Conservation (phyloP, 2,113 vertebrate genomes). For the Charadrius vociferus region DNA sequence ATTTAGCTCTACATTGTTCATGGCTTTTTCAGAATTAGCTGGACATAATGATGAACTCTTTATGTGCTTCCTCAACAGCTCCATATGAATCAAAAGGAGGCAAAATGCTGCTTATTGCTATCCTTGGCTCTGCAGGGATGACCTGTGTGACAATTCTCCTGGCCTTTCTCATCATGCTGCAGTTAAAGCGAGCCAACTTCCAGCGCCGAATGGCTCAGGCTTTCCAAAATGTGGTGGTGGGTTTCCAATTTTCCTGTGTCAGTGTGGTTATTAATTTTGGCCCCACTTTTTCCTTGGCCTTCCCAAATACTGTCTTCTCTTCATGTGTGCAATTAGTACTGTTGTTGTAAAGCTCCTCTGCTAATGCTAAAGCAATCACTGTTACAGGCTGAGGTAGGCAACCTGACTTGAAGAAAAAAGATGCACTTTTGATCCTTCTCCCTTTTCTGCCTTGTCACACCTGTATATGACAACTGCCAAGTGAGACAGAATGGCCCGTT, state of each 20-base stretch:
- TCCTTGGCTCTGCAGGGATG: conserved; percentile 90
- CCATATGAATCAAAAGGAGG: conserved; percentile 71
- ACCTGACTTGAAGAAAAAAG: neutral
- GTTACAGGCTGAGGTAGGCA: neutral
- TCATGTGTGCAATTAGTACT: neutral
- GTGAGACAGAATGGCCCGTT: neutral
- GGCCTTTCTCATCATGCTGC: conserved; percentile 87
- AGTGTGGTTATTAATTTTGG: neutral
- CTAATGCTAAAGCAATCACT: neutral
- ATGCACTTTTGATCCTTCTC: neutral
- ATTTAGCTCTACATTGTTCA: neutral
- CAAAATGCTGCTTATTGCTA: conserved; percentile 88
- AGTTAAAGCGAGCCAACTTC: conserved; percentile 83
- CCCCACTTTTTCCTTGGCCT: neutral
- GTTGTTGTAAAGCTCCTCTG: neutral
- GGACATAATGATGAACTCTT: neutral
- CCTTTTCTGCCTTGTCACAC: neutral
- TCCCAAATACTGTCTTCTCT: neutral
- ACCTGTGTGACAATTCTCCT: conserved; percentile 88
- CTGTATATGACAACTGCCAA: neutral
- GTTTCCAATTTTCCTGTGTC: neutral
- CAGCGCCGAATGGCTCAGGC: conserved; percentile 87
- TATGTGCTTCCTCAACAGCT: conserved; percentile 47
- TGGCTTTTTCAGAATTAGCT: neutral
- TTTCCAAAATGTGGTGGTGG: conserved; percentile 84